Conservation (phyloP, 2,888 invertebrate genomes). For the Lepidocyrtoides sp. region DNA sequence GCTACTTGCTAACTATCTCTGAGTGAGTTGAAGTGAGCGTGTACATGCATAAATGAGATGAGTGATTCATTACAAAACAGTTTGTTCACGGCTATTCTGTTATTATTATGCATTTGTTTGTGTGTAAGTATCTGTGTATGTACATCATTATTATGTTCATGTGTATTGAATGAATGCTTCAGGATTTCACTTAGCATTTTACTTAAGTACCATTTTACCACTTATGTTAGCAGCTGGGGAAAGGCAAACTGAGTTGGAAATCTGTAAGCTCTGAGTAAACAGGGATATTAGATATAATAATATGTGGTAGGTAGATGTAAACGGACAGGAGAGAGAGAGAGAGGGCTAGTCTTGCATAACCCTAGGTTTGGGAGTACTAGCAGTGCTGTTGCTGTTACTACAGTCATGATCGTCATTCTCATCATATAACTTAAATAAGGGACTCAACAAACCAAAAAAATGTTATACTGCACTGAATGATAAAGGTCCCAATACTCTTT, state of each 20-base stretch:
- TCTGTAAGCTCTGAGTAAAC: slow-evolving; percentile 43
- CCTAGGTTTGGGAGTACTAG: background rate
- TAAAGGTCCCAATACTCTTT: slow-evolving; percentile 30
- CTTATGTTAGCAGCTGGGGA: slow-evolving; percentile 9
- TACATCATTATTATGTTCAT: background rate
- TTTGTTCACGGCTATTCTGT: slow-evolving; percentile 16
- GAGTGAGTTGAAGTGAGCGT: slow-evolving; percentile 14
- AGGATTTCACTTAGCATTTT: slow-evolving; percentile 46
- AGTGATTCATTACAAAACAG: slow-evolving; percentile 54
- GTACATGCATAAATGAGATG: no score
- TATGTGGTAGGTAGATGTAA: background rate
- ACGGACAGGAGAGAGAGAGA: background rate
- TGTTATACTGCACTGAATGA: background rate
- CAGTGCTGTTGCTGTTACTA: background rate
- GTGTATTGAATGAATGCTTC: slow-evolving; percentile 16
- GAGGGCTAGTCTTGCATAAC: slow-evolving; percentile 33
- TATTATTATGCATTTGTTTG: background rate
- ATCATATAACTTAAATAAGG: background rate
- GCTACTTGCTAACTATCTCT: background rate
- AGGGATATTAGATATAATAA: slow-evolving; percentile 27
- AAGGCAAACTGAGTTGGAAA: slow-evolving; percentile 40
- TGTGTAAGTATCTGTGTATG: background rate
- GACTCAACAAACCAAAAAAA: slow-evolving; percentile 36
- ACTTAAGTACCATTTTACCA: slow-evolving; percentile 49
- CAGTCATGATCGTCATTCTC: background rate